Conservation (phyloP, 2,113 vertebrate genomes). For the Salvelinus fontinalis region DNA sequence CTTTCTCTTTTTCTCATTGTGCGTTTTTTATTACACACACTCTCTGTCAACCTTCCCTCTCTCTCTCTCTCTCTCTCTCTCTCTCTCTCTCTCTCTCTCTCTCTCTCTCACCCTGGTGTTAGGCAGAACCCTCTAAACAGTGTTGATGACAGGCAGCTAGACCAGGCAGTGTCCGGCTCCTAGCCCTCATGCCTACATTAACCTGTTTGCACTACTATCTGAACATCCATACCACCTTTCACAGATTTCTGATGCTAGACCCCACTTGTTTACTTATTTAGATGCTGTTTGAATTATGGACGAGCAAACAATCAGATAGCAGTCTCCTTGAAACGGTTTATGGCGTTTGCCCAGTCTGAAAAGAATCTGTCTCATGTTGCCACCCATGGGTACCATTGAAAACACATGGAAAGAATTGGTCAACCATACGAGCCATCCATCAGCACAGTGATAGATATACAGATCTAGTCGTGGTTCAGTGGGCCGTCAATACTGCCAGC, state of each 20-base stretch:
- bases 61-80: conserved; percentile 4
- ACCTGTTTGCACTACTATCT: conserved; percentile 11
- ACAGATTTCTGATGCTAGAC: not conserved
- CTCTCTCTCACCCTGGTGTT: not conserved
- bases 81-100: conserved; percentile 5
- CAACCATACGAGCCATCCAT: too few relatives aligned
- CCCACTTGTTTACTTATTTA: conserved; percentile 9
- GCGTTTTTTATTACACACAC: not conserved
- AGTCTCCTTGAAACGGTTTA: conserved; percentile 18
- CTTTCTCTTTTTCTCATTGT: not conserved
- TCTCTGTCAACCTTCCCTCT: not conserved
- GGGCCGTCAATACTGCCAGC: too few relatives aligned
- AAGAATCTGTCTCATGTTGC: too few relatives aligned
- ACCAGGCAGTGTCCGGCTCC: not conserved
- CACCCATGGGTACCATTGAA: too few relatives aligned
- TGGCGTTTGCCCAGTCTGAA: not conserved
- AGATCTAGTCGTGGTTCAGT: too few relatives aligned
- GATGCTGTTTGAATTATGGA: not conserved
- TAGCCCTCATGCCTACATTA: not conserved
- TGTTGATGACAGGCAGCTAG: not conserved
- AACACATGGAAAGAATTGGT: too few relatives aligned
- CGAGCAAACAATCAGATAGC: not conserved
- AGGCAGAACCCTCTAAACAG: not conserved
- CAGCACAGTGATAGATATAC: too few relatives aligned
- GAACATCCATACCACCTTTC: too few relatives aligned